Evolutionary conservation across 2,888 invertebrate species (phyloP).

Genomic region (Machimus rusticus): DNA sequence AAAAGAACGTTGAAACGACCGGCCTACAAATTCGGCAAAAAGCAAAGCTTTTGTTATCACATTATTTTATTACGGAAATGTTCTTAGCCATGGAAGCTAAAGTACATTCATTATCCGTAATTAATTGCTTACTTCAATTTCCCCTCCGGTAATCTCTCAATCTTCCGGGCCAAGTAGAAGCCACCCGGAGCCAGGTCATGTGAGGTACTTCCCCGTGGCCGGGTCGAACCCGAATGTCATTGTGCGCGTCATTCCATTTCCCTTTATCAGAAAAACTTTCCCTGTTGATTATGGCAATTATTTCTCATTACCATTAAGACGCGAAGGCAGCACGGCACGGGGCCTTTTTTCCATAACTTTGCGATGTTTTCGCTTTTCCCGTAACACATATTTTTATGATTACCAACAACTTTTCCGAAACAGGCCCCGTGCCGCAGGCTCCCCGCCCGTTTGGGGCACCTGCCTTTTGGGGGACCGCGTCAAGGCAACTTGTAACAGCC

Average conservation of each 20-base stretch:
- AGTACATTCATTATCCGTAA: neutral
- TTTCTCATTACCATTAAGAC: constrained; percentile 16
- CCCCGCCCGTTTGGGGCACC: neutral
- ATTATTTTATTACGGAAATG: neutral
- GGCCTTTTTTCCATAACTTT: constrained; percentile 7
- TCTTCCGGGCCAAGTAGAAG: neutral
- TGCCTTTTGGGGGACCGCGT: neutral
- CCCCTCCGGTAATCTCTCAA: neutral
- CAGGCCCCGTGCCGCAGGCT: neutral
- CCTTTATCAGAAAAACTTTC: neutral
- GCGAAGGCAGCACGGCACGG: neutral
- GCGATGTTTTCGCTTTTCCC: neutral
- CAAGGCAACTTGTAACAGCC: constrained; percentile 20
- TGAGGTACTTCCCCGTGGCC: constrained; percentile 2
- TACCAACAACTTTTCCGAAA: neutral
- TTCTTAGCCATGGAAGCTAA: neutral
- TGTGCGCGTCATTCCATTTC: constrained; percentile 19
- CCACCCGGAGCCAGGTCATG: neutral
- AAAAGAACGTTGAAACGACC: neutral
- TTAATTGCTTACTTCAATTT: neutral
- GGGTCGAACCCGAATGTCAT: constrained; percentile 11
- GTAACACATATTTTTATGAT: constrained; percentile 34
- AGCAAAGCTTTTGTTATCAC: neutral
- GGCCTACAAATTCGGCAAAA: neutral
- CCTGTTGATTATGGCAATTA: constrained; percentile 34